Conservation (phyloP, 2,797 vertebrate genomes). For the Ptychobarbus kaznakovi region DNA sequence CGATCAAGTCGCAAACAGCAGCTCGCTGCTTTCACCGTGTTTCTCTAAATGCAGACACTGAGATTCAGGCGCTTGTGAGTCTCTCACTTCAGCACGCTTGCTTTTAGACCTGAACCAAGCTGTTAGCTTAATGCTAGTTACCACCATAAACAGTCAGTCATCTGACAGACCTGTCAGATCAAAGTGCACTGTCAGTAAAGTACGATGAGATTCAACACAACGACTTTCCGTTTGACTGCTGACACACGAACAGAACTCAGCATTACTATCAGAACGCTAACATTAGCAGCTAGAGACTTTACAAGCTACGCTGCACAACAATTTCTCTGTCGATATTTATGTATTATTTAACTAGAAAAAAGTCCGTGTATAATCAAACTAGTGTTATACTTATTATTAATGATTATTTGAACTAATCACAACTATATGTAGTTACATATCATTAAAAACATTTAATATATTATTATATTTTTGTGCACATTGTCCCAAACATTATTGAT, state of each 20-base stretch:
- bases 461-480: neutral
- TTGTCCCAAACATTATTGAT: neutral
- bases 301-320: neutral
- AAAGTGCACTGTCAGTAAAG: constrained; percentile 5
- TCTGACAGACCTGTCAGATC: neutral
- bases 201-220: neutral
- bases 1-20: neutral
- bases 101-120: neutral
- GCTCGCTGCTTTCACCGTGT: neutral
- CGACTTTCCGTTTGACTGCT: neutral
- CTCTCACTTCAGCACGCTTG: neutral
- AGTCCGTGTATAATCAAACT: neutral
- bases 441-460: neutral
- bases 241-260: neutral
- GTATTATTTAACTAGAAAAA: neutral
- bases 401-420: neutral
- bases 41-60: constrained; percentile 3
- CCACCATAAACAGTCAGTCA: neutral
- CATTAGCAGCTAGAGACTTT: neutral
- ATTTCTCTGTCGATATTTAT: neutral
- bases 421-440: neutral
- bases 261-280: neutral
- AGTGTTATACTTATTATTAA: neutral
- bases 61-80: neutral
- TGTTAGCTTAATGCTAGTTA: constrained; percentile 37